Percentiles rank a stretch among this genome's conserved stretches.
Conservation (phyloP, 1,140 invertebrate genomes). For the Radopholus similis region DNA sequence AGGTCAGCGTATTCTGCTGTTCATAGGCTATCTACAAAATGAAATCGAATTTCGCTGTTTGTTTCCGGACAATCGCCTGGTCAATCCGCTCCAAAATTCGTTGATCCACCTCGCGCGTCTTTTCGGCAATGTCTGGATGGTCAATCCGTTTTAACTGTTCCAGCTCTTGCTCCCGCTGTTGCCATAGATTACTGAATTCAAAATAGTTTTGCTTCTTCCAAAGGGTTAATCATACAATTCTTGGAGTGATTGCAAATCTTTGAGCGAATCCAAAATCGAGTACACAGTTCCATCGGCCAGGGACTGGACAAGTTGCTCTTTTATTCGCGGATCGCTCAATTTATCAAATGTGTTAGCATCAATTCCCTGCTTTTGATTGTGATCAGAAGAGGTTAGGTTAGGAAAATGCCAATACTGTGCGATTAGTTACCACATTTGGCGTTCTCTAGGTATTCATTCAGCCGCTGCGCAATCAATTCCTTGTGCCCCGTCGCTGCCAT, state of each 20-base stretch:
- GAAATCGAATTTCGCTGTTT: not conserved
- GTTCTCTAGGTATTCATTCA: too few relatives aligned
- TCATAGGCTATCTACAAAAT: conserved; percentile 2
- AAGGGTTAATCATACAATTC: not conserved
- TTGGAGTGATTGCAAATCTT: conserved; percentile 13
- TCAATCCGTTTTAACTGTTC: not conserved
- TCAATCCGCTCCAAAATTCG: conserved; percentile 14
- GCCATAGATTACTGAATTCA: conserved; percentile 5
- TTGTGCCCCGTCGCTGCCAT: too few relatives aligned
- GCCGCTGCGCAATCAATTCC: too few relatives aligned
- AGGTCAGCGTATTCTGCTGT: conserved; percentile 15
- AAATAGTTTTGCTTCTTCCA: not conserved
- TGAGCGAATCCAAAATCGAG: conserved; percentile 14
- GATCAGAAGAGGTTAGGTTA: too few relatives aligned
- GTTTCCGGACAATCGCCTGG: not conserved
- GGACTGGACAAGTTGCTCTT: conserved; percentile 1
- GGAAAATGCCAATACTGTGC: too few relatives aligned
- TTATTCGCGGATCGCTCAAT: not conserved
- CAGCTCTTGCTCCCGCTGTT: conserved; percentile 3
- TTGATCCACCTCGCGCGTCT: not conserved
- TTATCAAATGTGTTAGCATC: not conserved
- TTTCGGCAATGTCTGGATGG: not conserved
- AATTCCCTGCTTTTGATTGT: too few relatives aligned
- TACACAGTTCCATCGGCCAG: conserved; percentile 11
- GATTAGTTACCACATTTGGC: too few relatives aligned